Evolutionary conservation across 2,113 vertebrate species (phyloP).

Genomic region (Theropithecus gelada): DNA sequence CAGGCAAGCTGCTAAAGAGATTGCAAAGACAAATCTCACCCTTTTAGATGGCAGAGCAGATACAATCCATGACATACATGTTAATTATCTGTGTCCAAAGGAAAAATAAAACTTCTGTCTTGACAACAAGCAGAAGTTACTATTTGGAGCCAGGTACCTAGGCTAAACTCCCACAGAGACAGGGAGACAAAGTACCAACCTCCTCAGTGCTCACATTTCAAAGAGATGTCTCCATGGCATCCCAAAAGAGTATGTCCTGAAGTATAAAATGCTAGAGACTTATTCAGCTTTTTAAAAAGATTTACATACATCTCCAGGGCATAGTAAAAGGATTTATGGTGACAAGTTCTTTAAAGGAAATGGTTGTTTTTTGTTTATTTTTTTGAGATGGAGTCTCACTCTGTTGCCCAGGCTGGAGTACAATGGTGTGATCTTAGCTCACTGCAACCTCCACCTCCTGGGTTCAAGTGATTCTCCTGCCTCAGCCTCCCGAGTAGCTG

Average conservation of each 20-base stretch:
- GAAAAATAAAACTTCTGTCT: neutral
- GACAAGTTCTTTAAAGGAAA: slow-evolving; percentile 4
- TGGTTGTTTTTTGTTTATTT: no score
- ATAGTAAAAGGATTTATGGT: neutral
- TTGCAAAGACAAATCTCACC: neutral
- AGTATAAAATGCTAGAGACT: neutral
- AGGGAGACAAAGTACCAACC: neutral
- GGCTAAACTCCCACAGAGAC: neutral
- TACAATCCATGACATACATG: neutral
- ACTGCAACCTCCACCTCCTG: no score
- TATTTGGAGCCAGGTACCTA: neutral
- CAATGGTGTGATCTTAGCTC: no score
- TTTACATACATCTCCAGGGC: neutral
- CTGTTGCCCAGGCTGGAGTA: no score
- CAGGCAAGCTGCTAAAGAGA: neutral
- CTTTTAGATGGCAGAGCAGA: neutral
- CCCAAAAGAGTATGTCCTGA: neutral
- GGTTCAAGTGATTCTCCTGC: no score
- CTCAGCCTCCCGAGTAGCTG: no score
- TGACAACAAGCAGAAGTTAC: neutral
- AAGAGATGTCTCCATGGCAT: neutral
- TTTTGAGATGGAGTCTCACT: no score
- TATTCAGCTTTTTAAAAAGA: neutral
- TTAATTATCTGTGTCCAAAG: slow-evolving; percentile 11
- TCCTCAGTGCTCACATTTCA: neutral